Evolutionary conservation across 2,888 invertebrate species (phyloP).

Genomic region (Eupithecia exiguata): DNA sequence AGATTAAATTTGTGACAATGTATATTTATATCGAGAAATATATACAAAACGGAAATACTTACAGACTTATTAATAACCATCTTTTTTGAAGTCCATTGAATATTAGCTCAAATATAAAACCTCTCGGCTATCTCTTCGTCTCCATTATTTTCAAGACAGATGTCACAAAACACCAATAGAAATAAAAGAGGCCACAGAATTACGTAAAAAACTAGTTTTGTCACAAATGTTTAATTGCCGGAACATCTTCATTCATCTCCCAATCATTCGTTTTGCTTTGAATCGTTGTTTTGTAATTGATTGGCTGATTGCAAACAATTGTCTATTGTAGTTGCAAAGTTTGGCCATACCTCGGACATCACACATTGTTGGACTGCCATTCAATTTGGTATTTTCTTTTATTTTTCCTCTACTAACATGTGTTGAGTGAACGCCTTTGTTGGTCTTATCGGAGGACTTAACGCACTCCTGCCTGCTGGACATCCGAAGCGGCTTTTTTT

Average conservation of each 20-base stretch:
- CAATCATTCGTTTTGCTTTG: slow-evolving; percentile 14
- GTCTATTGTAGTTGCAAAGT: slow-evolving; percentile 23
- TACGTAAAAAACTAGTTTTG: slow-evolving; percentile 13
- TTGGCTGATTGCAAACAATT: slow-evolving; percentile 6
- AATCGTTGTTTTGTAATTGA: slow-evolving; percentile 23
- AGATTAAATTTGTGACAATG: too few relatives aligned
- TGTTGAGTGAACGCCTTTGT: background rate
- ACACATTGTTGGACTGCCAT: background rate
- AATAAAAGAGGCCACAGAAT: slow-evolving; percentile 1
- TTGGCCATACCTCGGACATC: background rate
- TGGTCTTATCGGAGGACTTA: background rate
- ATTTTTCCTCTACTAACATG: background rate
- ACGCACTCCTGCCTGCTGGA: too few relatives aligned
- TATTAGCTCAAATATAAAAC: background rate
- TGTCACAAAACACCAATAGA: background rate
- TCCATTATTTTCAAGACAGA: background rate
- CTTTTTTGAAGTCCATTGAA: background rate
- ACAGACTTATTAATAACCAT: background rate
- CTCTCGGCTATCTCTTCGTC: background rate
- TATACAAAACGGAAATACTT: background rate
- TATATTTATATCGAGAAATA: background rate
- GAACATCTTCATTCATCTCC: slow-evolving; percentile 9
- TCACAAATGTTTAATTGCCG: slow-evolving; percentile 2
- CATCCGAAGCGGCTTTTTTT: too few relatives aligned
- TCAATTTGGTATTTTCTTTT: background rate